A percentile compares a stretch with the other conserved stretches of the same genome.
Evolutionary conservation across 2,888 invertebrate species (phyloP).

Genomic region (Yponomeuta cagnagella): DNA sequence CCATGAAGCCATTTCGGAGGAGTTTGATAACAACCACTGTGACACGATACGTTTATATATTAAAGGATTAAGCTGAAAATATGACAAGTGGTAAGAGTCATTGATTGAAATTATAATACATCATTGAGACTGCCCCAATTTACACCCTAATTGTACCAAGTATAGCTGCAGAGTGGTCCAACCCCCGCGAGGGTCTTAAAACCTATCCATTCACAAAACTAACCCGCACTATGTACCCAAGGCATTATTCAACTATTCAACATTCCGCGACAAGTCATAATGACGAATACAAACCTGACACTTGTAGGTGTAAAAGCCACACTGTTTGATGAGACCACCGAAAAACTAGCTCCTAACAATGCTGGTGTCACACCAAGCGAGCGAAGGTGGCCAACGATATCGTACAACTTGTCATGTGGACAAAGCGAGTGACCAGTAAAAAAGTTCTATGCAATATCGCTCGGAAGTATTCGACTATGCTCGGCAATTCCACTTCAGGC

Average conservation of each 20-base stretch:
- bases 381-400: not conserved
- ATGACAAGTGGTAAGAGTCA: too few species aligned
- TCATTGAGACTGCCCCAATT: not conserved
- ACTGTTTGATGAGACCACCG: slow-evolving; percentile 51
- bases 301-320: slow-evolving; percentile 67
- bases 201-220: slow-evolving; percentile 58
- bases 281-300: slow-evolving; percentile 62
- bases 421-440: too few species aligned
- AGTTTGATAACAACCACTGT: too few species aligned
- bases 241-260: slow-evolving; percentile 72
- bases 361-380: slow-evolving; percentile 19
- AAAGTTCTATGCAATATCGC: too few species aligned
- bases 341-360: slow-evolving; percentile 55
- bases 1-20: too few species aligned
- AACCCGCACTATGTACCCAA: slow-evolving; percentile 49
- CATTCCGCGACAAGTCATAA: slow-evolving; percentile 65
- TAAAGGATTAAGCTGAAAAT: too few species aligned
- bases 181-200: not conserved
- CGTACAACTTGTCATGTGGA: too few species aligned
- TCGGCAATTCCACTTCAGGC: not conserved
- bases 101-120: too few species aligned
- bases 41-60: too few species aligned
- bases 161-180: not conserved
- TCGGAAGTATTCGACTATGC: too few species aligned
- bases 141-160: not conserved